Base-by-base conservation (phyloP, 2,888 invertebrate species). In the Andrena bucephala region DNA sequence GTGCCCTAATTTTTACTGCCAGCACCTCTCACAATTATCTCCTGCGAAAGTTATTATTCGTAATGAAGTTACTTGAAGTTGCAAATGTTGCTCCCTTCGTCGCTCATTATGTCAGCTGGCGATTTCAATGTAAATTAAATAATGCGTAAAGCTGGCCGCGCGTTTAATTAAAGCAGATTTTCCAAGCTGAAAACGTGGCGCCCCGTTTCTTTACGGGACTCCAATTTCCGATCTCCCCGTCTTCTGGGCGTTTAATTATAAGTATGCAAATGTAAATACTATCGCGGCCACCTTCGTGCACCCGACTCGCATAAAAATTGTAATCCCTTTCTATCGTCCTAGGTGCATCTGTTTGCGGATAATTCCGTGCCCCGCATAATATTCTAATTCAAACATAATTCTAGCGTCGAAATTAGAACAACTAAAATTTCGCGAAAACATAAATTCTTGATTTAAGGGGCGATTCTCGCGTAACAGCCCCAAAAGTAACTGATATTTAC, bases 91-190 rank as follows among this genome's bases (percentile, higher is more conserved):
- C 42, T 42, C 42, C 42, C 42, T 42, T 42, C 42, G 13, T 42
- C 42, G 42, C 42, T 33, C 20, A 13, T 48, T 29, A 20, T 20
- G 50, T 2, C 3, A 33, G 31, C 24, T 31, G 62, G 24, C 16
- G 20, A 27, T 60, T 52, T 50, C 42, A 62, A 71, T 52, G 7
- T n/a, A 13, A 13, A 60, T 59, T 59, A 48, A 36, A 70, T 60
- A 60, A 42, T 27, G n/a, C 36, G 16, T 7, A 16, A 4, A 52
- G 24, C 52, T 33, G 31, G 2, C 31, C 24, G 24, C 8, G 16
- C 20, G 62, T 63, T 62, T 62, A 63, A 71, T 71, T 52, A 36
- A 62, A 63, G 10, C 50, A n/a, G 33, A 63, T 52, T 13, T 63
- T 62, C 20, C 33, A 3, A 0, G 10, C 7, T 3, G 62, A 16